A percentile compares a stretch with the other conserved stretches of the same genome.
These are phyloP conservation scores for Tetragonula clypearis DNA, from an alignment of 1,140 invertebrate genomes.

Conservation along the genomic window DNA sequence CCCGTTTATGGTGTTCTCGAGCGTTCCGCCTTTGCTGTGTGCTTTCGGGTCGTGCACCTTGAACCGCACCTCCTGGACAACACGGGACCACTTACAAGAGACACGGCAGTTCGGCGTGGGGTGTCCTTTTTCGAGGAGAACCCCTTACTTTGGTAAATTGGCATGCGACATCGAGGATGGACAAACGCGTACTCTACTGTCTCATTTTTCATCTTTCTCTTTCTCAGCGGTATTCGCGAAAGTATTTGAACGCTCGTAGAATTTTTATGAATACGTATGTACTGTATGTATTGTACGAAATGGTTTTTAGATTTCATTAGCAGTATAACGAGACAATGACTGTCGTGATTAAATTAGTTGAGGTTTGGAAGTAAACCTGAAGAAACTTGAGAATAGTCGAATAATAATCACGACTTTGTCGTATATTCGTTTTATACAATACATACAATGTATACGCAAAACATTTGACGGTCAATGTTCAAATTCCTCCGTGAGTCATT, in stretches of 20 bases:
- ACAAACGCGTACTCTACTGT: conserved; percentile 30
- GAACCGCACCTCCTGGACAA: conserved; percentile 95
- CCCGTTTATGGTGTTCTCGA: conserved; percentile 96
- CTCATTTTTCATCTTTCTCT: background rate
- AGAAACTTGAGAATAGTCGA: background rate
- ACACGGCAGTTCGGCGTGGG: conserved; percentile 79
- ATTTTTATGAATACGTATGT: too few species aligned
- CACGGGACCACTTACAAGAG: conserved; percentile 89
- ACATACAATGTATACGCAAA: background rate
- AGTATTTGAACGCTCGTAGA: background rate
- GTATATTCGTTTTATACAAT: background rate
- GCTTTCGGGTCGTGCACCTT: conserved; percentile 96
- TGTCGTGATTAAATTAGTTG: background rate
- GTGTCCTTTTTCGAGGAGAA: conserved; percentile 71
- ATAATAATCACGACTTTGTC: background rate
- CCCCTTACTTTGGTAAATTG: conserved; percentile 71
- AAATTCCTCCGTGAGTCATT: background rate
- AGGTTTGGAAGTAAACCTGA: background rate
- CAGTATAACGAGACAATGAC: background rate
- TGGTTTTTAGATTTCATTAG: background rate
- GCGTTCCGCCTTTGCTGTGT: conserved; percentile 93
- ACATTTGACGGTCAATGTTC: background rate
- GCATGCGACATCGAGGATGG: conserved; percentile 68
- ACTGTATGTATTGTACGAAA: background rate
- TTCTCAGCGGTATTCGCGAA: background rate